phyloP scores from a whole-genome alignment of 2,888 invertebrate genomes.

The Dinocampus coccinellae region DNA sequence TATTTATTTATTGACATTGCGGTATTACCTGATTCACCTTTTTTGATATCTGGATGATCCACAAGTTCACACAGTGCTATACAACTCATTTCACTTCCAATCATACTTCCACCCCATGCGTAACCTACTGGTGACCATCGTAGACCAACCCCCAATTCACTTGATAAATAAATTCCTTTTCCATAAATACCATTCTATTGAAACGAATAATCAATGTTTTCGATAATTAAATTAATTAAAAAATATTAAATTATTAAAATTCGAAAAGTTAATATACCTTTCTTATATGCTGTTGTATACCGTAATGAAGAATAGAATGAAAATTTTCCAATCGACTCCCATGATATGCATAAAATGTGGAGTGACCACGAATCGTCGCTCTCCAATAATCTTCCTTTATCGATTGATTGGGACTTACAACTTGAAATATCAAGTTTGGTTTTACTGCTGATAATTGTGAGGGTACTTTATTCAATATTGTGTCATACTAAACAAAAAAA shows the following conservation, averaged over 20 bases:
- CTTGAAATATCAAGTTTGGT: slow-evolving; percentile 80
- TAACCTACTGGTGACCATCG: slow-evolving; percentile 81
- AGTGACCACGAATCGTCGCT: slow-evolving; percentile 72
- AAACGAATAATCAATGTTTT: slow-evolving; percentile 56
- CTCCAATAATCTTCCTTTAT: slow-evolving; percentile 75
- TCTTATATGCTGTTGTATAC: slow-evolving; percentile 80
- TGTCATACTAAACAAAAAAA: slow-evolving; percentile 74
- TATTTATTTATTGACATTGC: no score
- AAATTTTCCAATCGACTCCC: slow-evolving; percentile 87
- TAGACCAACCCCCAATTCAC: slow-evolving; percentile 80
- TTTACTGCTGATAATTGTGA: slow-evolving; percentile 68
- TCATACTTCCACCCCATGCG: slow-evolving; percentile 81
- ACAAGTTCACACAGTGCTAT: slow-evolving; percentile 86
- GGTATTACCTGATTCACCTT: slow-evolving; percentile 58
- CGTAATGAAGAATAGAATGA: slow-evolving; percentile 83
- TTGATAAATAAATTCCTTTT: slow-evolving; percentile 82
- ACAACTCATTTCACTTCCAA: slow-evolving; percentile 83
- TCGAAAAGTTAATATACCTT: slow-evolving; percentile 69
- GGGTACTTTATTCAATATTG: slow-evolving; percentile 72
- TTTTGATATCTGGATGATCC: slow-evolving; percentile 76
- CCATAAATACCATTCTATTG: slow-evolving; percentile 72
- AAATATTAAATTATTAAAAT: slow-evolving; percentile 12
- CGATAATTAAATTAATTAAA: slow-evolving; percentile 12
- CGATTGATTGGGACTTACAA: slow-evolving; percentile 73
- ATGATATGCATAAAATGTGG: slow-evolving; percentile 80